Evolutionary conservation across 2,113 vertebrate species (phyloP), one percentile per base, ranked within the genome.

Genomic region (Odontesthes bonariensis): DNA sequence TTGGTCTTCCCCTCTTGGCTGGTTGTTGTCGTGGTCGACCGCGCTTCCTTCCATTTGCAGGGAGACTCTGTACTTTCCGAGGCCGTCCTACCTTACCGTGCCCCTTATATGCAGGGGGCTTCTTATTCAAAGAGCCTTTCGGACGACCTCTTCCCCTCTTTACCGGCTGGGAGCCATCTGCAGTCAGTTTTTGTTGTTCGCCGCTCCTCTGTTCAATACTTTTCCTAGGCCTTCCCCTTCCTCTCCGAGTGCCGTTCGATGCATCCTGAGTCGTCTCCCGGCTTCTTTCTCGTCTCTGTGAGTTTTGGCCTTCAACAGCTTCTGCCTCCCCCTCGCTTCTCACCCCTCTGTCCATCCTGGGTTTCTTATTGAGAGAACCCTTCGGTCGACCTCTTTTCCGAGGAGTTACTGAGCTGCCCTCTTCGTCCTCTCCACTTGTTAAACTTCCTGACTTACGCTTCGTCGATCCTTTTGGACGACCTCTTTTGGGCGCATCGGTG

Each of bases 101-200:
- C 22, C 22, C 40, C 66, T 40, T 83, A 12, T 38, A 69, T 8
- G 23, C 1, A 7, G 64, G 7, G 1, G 52, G 35, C 40, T 81
- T 91, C 73, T 89, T 91, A 51, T 89, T 91, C 23, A 64, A 33
- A 49, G 91, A 91, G 2, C 91, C 90, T 79, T 84, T 91, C 0
- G 92, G 90, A 13, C 90, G 80, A 20, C 92, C 92, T 56, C 83
- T 55, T n/a, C 84, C 83, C 53, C 79, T 91, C 44, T 83, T 89
- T 1, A 4, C 17, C 2, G 52, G 20, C 63, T 46, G 70, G 17
- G 77, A 66, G 22, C 32, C 66, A 11, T 52, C 69, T 42, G 78
- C 3, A 35, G 22, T 6, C 22, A 38, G 40, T 42, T 19, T n/a
- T 5, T 72, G 20, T 44, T 40, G 23, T 57, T 64, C 11, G 10